Conservation (phyloP, 2,797 vertebrate genomes). For the Manis javanica region DNA sequence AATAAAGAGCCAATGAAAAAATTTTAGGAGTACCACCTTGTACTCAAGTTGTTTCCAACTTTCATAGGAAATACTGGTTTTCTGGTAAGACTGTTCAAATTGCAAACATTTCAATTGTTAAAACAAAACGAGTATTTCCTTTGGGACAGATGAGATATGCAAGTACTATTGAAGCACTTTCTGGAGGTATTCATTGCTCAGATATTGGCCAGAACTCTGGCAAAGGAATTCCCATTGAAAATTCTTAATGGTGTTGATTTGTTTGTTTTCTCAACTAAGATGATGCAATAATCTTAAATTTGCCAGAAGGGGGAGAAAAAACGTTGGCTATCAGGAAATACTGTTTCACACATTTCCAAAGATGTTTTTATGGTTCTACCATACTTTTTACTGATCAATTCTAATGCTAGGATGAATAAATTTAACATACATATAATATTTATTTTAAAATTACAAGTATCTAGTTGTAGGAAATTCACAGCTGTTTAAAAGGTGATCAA, state of each 20-base stretch:
- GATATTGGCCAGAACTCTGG: constrained; percentile 8
- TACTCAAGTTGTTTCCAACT: constrained; percentile 6
- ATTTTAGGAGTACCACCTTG: not conserved
- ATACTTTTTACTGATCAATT: constrained; percentile 5
- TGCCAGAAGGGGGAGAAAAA: not conserved
- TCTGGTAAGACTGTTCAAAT: not conserved
- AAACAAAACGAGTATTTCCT: constrained; percentile 51
- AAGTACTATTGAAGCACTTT: constrained; percentile 53
- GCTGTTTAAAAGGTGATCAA: not conserved
- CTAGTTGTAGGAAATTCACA: not conserved
- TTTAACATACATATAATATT: not conserved
- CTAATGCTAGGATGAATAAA: not conserved
- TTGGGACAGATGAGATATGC: not conserved
- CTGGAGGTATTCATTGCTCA: not conserved
- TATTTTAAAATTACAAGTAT: not conserved
- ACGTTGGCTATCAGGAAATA: not conserved
- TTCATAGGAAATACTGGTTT: constrained; percentile 1
- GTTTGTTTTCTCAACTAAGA: not conserved
- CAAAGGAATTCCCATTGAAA: constrained; percentile 40
- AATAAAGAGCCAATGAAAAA: not conserved
- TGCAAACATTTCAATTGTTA: constrained; percentile 21
- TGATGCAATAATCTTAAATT: constrained; percentile 10
- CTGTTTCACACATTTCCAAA: not conserved
- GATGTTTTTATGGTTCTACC: not conserved
- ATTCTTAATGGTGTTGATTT: not conserved